Evolutionary conservation across 1,140 invertebrate genomes (phyloP).

Genomic region (Planococcus citri): DNA sequence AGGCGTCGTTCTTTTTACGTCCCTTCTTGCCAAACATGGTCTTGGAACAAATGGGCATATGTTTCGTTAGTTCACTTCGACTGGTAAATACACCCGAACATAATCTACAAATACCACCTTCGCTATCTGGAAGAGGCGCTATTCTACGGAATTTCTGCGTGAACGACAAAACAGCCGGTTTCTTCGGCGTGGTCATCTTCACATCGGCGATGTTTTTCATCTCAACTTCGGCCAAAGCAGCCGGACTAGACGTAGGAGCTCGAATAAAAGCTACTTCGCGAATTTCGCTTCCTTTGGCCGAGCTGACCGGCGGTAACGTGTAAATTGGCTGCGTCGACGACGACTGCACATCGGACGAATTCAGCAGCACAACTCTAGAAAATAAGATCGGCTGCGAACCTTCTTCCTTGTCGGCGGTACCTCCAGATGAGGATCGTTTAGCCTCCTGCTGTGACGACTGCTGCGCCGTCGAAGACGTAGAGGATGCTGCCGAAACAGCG

Average conservation of each 20-base stretch:
- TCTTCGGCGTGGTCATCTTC: neutral
- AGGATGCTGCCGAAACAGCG: too few relatives aligned
- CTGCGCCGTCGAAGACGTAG: too few relatives aligned
- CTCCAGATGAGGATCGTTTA: neutral
- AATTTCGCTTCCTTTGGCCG: neutral
- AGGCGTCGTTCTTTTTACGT: too few relatives aligned
- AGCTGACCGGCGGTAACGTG: neutral
- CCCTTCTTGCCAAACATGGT: neutral
- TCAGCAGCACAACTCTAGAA: neutral
- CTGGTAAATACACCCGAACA: too few relatives aligned
- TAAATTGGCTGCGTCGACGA: neutral
- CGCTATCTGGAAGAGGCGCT: too few relatives aligned
- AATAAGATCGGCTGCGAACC: neutral
- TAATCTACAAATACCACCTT: too few relatives aligned
- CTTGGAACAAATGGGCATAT: neutral
- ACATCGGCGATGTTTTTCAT: neutral
- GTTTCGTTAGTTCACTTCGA: neutral
- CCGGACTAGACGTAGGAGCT: too few relatives aligned
- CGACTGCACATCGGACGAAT: neutral
- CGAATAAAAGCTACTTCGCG: neutral
- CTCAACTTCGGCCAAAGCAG: neutral
- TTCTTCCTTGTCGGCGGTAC: too few relatives aligned
- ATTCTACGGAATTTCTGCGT: conserved; percentile 15
- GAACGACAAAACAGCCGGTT: neutral
- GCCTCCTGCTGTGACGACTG: too few relatives aligned